Percentiles rank a stretch among this genome's conserved stretches.
These are phyloP conservation scores for Acleris holmiana DNA, from an alignment of 2,888 invertebrate species.

Conservation along the genomic window DNA sequence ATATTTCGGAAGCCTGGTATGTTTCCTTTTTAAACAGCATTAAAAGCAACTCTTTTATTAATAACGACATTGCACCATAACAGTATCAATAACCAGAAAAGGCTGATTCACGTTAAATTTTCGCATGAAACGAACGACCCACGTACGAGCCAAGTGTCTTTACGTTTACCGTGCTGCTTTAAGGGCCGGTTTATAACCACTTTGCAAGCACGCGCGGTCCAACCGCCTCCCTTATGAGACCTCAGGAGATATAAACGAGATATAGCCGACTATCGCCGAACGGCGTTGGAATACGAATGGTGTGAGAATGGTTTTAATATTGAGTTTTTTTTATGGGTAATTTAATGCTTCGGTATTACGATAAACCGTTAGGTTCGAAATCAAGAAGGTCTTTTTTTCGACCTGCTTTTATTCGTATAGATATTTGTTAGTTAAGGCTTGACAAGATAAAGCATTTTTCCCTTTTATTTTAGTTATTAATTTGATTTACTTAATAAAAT, in stretches of 20 bases:
- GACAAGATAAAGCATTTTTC: too few species aligned
- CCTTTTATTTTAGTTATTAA: too few species aligned
- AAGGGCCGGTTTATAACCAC: conserved; percentile 68
- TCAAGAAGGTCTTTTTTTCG: neutral
- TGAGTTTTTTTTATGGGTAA: conserved; percentile 62
- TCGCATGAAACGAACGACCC: conserved; percentile 56
- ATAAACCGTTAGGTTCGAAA: conserved; percentile 24
- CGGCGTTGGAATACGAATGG: conserved; percentile 72
- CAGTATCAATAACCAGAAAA: conserved; percentile 60
- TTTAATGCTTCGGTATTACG: conserved; percentile 31
- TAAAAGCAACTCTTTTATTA: conserved; percentile 23
- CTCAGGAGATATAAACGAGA: conserved; percentile 61
- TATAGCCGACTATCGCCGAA: conserved; percentile 61
- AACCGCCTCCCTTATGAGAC: conserved; percentile 63
- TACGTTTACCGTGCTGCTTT: conserved; percentile 42
- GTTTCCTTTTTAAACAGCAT: neutral
- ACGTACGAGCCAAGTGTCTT: conserved; percentile 59
- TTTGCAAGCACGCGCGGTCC: conserved; percentile 61
- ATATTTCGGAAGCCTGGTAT: neutral
- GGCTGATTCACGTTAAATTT: conserved; percentile 37
- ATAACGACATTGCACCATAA: conserved; percentile 59
- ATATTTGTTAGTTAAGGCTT: too few species aligned
- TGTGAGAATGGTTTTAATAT: conserved; percentile 71
- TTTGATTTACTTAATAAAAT: too few species aligned
- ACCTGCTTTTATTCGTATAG: too few species aligned